Evolutionary conservation across 2,888 invertebrate species (phyloP), one percentile per base, ranked within the genome.

Genomic region (Athalia circularis): DNA sequence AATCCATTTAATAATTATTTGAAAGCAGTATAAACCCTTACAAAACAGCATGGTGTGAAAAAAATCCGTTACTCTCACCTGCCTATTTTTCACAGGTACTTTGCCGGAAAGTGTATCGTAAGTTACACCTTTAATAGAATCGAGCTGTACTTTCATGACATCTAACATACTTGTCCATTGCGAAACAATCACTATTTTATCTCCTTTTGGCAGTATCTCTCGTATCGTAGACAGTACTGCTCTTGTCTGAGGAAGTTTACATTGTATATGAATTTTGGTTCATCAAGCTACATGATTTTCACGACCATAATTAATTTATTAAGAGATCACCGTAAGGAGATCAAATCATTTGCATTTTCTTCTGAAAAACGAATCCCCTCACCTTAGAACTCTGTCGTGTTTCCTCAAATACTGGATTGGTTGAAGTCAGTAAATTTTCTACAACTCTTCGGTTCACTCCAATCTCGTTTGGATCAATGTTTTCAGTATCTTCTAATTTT

Each of bases 151-250:
- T 54, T 93, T 93, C 7, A 99, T 91, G 61, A 99, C 92, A 0
- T 94, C 91, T 6, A 99, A 91, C 85, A 97, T 94, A 0, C 94
- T 93, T 0, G 96, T 95, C 98, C 98, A 99, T 87, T 99, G 99
- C 0, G 98, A 98, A 0, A 99, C 97, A 5, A 99, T 93, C 5
- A 97, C 94, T 0, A 94, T 93, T 88, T 97, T 97, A 81, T 97
- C 95, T 0, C 90, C 91, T 86, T 84, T 86, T 0, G 83, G 79
- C 29, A 90, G 48, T 61, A 87, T 91, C 8, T 93, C 90, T 78
- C 92, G 86, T 0, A 95, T 86, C 4, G 92, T 92, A 9, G 93
- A 88, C 83, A 95, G 88, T 8, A 94, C 92, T 3, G 92, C 92
- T n/a, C 88, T 86, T 82, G 95, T 92, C 92, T 92, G 80, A 52